A percentile compares a stretch with the other conserved stretches of the same genome.
These are phyloP conservation scores for Griposia aprilina DNA, from an alignment of 2,888 invertebrate genomes.

Conservation along the genomic window DNA sequence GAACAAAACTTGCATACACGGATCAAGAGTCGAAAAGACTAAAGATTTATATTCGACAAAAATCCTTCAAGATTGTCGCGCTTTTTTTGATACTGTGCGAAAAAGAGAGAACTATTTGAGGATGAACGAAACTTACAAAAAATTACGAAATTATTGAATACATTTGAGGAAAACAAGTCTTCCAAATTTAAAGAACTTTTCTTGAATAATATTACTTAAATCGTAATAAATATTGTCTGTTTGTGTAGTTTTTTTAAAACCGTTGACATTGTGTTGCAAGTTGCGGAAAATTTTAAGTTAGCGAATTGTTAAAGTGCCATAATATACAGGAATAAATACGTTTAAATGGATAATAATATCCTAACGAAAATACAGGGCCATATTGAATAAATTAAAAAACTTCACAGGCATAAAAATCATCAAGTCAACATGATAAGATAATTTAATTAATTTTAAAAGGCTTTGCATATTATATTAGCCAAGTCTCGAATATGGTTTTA, in stretches of 20 bases:
- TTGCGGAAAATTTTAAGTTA: not conserved
- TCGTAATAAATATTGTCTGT: not conserved
- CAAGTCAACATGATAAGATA: too few relatives aligned
- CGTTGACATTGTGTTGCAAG: not conserved
- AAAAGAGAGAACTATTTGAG: not conserved
- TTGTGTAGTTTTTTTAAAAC: not conserved
- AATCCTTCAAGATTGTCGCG: not conserved
- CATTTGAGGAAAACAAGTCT: not conserved
- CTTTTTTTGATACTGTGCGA: not conserved
- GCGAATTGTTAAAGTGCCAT: slow-evolving; percentile 21
- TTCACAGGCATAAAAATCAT: not conserved
- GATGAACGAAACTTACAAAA: not conserved
- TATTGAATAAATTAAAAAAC: not conserved
- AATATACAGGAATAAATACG: not conserved
- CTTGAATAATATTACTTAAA: too few relatives aligned
- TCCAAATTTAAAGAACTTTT: not conserved
- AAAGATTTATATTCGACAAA: not conserved
- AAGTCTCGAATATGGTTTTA: not conserved
- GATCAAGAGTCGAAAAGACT: not conserved
- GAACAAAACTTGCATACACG: not conserved
- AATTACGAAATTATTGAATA: not conserved
- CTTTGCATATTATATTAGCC: not conserved
- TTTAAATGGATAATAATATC: not conserved
- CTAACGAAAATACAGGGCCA: not conserved
- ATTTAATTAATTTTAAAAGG: not conserved